Conservation (phyloP, 2,797 vertebrate species). For the Mareca penelope region DNA sequence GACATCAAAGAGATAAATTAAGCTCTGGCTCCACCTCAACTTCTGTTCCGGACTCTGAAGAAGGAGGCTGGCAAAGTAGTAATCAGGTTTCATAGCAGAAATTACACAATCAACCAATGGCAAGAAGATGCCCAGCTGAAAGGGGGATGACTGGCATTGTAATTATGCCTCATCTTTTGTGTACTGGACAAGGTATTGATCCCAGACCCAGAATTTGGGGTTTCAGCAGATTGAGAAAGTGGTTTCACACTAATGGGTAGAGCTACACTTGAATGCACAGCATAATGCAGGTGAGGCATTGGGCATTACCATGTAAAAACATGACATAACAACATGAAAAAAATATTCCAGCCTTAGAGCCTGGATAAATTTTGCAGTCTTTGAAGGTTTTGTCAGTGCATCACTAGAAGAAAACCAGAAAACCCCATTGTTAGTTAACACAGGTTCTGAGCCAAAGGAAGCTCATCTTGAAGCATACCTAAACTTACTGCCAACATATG, state of each 20-base stretch:
- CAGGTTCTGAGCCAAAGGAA: not conserved
- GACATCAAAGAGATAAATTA: conserved; percentile 37
- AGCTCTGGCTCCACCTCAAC: not conserved
- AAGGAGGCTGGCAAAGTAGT: not conserved
- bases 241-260: not conserved
- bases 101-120: not conserved
- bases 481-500: not conserved
- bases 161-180: not conserved
- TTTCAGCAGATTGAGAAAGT: not conserved
- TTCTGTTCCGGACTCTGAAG: not conserved
- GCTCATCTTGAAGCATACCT: not conserved
- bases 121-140: not conserved
- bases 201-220: rapidly evolving
- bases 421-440: not conserved
- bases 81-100: not conserved
- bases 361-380: not conserved
- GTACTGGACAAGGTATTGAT: not conserved
- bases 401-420: not conserved
- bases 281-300: not conserved
- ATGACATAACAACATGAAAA: not conserved
- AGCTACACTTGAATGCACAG: not conserved
- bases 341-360: not conserved
- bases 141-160: not conserved
- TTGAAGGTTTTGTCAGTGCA: not conserved
- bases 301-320: not conserved